Percentiles rank a stretch among this genome's conserved stretches.
phyloP scores from a whole-genome alignment of 2,888 invertebrate species.

The Agrypnus murinus region DNA sequence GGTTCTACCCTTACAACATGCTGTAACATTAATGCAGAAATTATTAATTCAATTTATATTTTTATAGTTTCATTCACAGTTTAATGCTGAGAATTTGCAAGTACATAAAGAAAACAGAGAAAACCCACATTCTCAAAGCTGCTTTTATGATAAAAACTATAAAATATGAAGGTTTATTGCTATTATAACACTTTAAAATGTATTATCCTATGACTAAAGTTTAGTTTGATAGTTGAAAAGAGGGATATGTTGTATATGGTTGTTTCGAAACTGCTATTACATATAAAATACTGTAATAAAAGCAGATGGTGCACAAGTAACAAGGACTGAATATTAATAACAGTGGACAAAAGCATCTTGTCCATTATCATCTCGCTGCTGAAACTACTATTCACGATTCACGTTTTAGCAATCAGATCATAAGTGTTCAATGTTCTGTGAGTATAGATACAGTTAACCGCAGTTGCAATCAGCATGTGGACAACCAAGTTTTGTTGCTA shows the following conservation, averaged over 20 bases:
- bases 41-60: constrained; percentile 1
- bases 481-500: constrained; percentile 36
- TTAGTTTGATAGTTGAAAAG: constrained; percentile 12
- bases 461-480: constrained; percentile 43
- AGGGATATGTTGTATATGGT: constrained; percentile 9
- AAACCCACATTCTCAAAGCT: neutral
- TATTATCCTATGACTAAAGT: constrained; percentile 26
- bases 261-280: constrained; percentile 35
- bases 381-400: constrained; percentile 22
- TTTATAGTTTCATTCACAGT: neutral
- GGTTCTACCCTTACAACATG: too few species aligned
- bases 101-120: neutral
- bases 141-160: neutral
- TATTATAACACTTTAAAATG: constrained; percentile 7
- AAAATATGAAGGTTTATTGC: neutral
- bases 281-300: constrained; percentile 30
- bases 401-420: constrained; percentile 27
- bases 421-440: constrained; percentile 23
- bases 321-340: constrained; percentile 38
- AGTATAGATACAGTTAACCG: constrained; percentile 24
- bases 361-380: constrained; percentile 37
- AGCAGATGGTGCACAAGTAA: constrained; percentile 38
- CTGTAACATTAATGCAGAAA: too few species aligned
- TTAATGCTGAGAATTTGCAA: constrained; percentile 4
- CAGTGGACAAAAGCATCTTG: constrained; percentile 38